These are phyloP conservation scores for Paradisaea rubra DNA, from an alignment of 2,113 vertebrate species.

Conservation along the genomic window DNA sequence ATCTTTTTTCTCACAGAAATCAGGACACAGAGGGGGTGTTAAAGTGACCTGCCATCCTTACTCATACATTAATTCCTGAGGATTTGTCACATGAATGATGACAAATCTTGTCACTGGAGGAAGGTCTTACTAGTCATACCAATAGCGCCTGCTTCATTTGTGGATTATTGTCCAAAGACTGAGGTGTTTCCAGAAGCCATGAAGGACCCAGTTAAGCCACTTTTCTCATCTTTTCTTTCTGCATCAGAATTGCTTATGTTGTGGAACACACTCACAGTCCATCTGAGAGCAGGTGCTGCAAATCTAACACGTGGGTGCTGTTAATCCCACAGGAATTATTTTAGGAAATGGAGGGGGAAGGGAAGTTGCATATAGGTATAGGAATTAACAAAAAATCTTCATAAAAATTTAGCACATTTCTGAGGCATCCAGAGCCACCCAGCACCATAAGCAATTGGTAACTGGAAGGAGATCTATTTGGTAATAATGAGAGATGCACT, in stretches of 20 bases:
- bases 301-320: not conserved
- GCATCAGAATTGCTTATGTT: not conserved
- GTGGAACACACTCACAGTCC: not conserved
- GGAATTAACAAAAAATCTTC: not conserved
- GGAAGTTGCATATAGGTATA: not conserved
- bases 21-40: not conserved
- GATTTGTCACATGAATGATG: not conserved
- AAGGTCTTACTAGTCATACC: not conserved
- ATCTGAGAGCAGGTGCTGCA: not conserved
- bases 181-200: not conserved
- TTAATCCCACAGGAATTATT: constrained; percentile 11
- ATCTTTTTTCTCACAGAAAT: not conserved
- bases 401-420: not conserved
- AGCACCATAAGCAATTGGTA: not conserved
- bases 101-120: not conserved
- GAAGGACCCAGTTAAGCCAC: not conserved
- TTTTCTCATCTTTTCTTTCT: not conserved
- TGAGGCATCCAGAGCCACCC: not conserved
- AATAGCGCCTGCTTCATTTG: not conserved
- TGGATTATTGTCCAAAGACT: not conserved
- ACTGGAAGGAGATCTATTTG: not conserved
- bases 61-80: not conserved
- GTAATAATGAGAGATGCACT: not conserved
- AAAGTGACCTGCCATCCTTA: not conserved
- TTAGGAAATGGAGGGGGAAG: not conserved